phyloP scores from a whole-genome alignment of 2,113 vertebrate species.

The Psittacula cyanocephala region DNA sequence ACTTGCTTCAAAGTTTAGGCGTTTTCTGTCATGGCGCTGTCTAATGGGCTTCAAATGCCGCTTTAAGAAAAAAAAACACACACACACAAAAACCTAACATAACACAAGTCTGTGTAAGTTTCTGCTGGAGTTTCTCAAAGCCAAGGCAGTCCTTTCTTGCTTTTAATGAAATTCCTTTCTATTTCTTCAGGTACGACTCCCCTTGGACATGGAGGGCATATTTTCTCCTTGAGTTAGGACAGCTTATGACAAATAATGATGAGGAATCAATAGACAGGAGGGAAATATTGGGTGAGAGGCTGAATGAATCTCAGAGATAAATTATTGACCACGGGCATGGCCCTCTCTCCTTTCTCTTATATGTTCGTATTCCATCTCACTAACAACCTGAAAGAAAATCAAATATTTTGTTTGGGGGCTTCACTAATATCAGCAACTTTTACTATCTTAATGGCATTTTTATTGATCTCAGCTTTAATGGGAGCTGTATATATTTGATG shows the following conservation, averaged over 20 bases:
- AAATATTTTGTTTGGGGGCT: conserved; percentile 98
- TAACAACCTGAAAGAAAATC: conserved; percentile 93
- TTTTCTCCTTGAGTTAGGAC: conserved; percentile 83
- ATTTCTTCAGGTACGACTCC: conserved; percentile 85
- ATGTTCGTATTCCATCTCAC: conserved; percentile 83
- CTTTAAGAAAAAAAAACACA: not conserved
- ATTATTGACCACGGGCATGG: conserved; percentile 84
- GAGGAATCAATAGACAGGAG: conserved; percentile 83
- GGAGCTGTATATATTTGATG: conserved; percentile 96
- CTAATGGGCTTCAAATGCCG: conserved; percentile 25
- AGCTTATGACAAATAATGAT: conserved; percentile 87
- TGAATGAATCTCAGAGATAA: conserved; percentile 88
- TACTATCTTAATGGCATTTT: conserved; percentile 97
- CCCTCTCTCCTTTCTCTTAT: conserved; percentile 80
- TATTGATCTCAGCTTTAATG: conserved; percentile 97
- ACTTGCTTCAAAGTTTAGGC: conserved; percentile 50
- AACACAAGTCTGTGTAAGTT: conserved; percentile 73
- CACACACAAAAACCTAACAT: not conserved
- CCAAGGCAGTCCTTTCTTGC: conserved; percentile 74
- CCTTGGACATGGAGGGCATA: conserved; percentile 79
- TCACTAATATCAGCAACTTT: conserved; percentile 97
- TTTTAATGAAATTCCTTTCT: conserved; percentile 88
- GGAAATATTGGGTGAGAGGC: conserved; percentile 82
- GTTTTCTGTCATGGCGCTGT: conserved; percentile 26
- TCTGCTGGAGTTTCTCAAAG: conserved; percentile 74